Evolutionary conservation across 2,797 vertebrate species (phyloP).

Genomic region (Meda fulgida): DNA sequence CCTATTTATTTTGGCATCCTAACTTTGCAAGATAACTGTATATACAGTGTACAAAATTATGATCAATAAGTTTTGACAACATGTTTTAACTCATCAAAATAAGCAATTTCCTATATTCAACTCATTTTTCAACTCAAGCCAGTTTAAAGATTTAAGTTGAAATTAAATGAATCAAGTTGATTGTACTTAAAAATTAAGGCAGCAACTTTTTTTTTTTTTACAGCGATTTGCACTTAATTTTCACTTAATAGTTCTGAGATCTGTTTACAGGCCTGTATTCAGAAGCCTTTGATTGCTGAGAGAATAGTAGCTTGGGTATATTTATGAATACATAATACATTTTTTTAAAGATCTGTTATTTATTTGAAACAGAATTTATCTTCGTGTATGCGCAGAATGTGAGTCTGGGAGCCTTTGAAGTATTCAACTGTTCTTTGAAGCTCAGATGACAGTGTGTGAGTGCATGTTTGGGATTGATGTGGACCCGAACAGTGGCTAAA

Average conservation of each 20-base stretch:
- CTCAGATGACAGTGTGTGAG: slow-evolving; percentile 49
- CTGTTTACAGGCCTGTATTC: neutral
- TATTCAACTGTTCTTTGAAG: slow-evolving; percentile 45
- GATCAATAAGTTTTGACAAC: too few relatives aligned
- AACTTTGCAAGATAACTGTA: neutral
- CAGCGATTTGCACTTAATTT: neutral
- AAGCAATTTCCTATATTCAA: too few relatives aligned
- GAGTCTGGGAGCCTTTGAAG: slow-evolving; percentile 52
- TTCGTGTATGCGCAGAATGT: slow-evolving; percentile 24
- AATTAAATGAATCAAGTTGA: too few relatives aligned
- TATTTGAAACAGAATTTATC: slow-evolving; percentile 13
- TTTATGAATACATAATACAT: neutral
- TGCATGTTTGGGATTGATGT: slow-evolving; percentile 56
- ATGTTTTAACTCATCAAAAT: too few relatives aligned
- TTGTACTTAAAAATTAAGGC: too few relatives aligned
- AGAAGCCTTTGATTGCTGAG: neutral
- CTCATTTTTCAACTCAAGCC: too few relatives aligned
- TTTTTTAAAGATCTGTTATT: neutral
- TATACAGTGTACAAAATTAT: too few relatives aligned
- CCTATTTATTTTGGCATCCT: neutral
- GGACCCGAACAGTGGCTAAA: slow-evolving; percentile 29
- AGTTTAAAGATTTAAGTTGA: too few relatives aligned
- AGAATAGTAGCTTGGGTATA: neutral
- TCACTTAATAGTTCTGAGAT: neutral
- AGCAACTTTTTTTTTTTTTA: too few relatives aligned